Percentiles rank a stretch among this genome's conserved stretches.
Conservation (phyloP, 2,797 vertebrate genomes). For the Pseudochirops cupreus region DNA sequence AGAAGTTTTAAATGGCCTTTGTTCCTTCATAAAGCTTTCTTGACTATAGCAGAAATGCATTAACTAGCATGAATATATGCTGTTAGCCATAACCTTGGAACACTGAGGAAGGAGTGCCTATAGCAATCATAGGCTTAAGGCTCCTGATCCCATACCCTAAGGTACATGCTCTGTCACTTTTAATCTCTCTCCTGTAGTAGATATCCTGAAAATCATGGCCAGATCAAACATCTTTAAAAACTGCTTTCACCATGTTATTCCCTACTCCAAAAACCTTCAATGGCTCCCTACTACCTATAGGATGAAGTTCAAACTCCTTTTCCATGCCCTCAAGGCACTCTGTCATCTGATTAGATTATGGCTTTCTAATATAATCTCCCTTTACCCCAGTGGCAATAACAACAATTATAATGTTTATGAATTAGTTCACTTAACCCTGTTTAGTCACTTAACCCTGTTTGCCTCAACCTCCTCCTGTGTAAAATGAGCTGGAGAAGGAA, state of each 20-base stretch:
- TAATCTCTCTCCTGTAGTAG: not conserved
- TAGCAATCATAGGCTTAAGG: not conserved
- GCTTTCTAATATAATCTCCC: not conserved
- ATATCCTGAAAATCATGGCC: not conserved
- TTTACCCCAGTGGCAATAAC: not conserved
- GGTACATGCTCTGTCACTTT: not conserved
- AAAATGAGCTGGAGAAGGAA: not conserved
- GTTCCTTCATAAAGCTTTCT: not conserved
- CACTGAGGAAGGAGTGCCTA: not conserved
- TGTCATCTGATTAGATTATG: not conserved
- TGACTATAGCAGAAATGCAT: not conserved
- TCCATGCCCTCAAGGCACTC: not conserved
- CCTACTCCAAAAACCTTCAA: not conserved
- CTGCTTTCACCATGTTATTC: not conserved
- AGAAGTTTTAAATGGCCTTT: not conserved
- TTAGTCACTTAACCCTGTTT: not conserved
- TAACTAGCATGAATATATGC: not conserved
- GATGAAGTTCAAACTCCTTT: not conserved
- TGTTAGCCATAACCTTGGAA: not conserved
- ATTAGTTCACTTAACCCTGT: not conserved
- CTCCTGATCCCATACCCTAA: not conserved
- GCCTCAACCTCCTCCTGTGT: not conserved
- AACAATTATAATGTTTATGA: not conserved
- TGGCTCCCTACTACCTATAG: not conserved
- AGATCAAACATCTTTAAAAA: not conserved